A percentile compares a stretch with the other conserved stretches of the same genome.
Conservation (phyloP, 1,140 invertebrate genomes). For the Homalodisca vitripennis region DNA sequence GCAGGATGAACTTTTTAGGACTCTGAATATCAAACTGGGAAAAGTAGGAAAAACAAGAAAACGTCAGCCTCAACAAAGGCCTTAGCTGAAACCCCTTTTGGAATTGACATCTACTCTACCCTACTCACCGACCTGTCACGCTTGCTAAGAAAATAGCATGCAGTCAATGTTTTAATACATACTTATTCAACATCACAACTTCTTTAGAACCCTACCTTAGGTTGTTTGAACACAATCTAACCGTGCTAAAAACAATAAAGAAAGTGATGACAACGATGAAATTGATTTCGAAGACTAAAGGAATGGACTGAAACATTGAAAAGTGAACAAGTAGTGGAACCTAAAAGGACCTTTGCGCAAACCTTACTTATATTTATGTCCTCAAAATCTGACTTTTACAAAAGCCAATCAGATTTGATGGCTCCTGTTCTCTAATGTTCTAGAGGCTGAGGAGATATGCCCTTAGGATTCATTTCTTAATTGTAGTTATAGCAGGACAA, state of each 20-base stretch:
- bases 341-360: too few relatives aligned
- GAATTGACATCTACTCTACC: slow-evolving; percentile 24
- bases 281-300: not conserved
- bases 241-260: not conserved
- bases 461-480: too few relatives aligned
- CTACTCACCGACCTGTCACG: slow-evolving; percentile 31
- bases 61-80: slow-evolving; percentile 33
- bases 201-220: slow-evolving; percentile 34
- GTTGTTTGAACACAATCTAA: slow-evolving; percentile 12
- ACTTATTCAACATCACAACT: slow-evolving; percentile 34
- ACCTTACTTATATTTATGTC: too few relatives aligned
- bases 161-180: slow-evolving; percentile 35
- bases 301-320: not conserved
- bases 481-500: too few relatives aligned
- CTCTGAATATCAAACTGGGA: slow-evolving; percentile 30
- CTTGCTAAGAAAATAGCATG: slow-evolving; percentile 35
- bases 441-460: too few relatives aligned
- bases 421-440: too few relatives aligned
- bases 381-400: too few relatives aligned
- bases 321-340: not conserved
- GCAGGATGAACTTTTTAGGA: slow-evolving; percentile 29
- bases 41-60: slow-evolving; percentile 23
- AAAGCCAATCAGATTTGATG: too few relatives aligned
- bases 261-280: slow-evolving; percentile 13
- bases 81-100: slow-evolving; percentile 26